Conservation (phyloP, 2,113 vertebrate species). For the Calyptommatus sinebrachiatus region DNA sequence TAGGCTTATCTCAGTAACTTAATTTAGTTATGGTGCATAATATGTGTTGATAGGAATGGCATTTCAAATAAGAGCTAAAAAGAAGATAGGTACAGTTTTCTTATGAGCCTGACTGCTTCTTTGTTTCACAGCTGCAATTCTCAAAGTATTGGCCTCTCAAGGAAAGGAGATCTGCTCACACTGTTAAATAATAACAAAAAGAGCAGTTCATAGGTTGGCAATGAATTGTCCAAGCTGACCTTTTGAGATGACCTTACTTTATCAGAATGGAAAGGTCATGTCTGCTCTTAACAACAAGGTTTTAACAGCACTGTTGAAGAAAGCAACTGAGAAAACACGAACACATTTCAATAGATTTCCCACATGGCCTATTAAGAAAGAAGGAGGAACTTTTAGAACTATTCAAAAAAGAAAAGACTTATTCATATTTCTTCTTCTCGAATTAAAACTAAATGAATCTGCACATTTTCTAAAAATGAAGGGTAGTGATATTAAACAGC, state of each 20-base stretch:
- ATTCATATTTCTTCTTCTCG: background rate
- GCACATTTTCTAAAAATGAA: background rate
- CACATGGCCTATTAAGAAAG: slow-evolving; percentile 35
- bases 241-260: slow-evolving; percentile 20
- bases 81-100: slow-evolving; percentile 9
- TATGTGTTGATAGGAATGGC: background rate
- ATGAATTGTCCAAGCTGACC: slow-evolving; percentile 30
- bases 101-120: background rate
- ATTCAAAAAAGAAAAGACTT: background rate
- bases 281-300: slow-evolving; percentile 18
- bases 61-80: background rate
- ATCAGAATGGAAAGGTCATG: slow-evolving; percentile 35
- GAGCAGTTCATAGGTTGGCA: slow-evolving; percentile 12
- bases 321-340: slow-evolving; percentile 44
- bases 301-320: slow-evolving; percentile 44
- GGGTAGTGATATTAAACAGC: background rate
- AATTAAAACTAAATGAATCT: background rate
- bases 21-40: background rate
- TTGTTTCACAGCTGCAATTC: background rate
- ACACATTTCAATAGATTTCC: slow-evolving; percentile 49
- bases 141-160: background rate
- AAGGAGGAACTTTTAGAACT: slow-evolving; percentile 14
- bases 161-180: accelerated
- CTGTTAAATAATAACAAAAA: slow-evolving; percentile 32
- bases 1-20: background rate